Conservation (phyloP, 64 coral and sea anemone species). For the Pachyseris speciosa region DNA sequence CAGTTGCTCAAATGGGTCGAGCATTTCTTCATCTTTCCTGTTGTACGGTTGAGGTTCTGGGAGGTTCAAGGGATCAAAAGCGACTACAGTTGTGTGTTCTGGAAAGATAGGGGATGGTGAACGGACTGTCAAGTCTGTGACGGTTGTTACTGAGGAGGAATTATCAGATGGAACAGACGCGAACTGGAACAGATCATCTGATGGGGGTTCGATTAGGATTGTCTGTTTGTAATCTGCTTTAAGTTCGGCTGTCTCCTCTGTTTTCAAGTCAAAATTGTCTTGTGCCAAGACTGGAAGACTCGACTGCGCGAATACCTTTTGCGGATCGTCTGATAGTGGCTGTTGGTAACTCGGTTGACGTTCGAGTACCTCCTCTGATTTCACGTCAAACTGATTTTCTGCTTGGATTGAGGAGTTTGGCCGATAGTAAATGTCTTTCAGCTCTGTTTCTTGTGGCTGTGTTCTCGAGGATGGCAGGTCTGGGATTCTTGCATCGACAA, state of each 20-base stretch:
- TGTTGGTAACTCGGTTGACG: background rate
- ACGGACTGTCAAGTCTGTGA: background rate
- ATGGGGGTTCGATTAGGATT: slow-evolving; percentile 39
- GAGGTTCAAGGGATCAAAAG: slow-evolving; percentile 2
- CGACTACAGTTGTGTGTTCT: background rate
- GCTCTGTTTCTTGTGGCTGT: background rate
- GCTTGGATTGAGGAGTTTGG: background rate
- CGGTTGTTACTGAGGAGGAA: background rate
- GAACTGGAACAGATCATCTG: slow-evolving; percentile 57
- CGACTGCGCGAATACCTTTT: background rate
- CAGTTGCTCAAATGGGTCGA: slow-evolving; percentile 13
- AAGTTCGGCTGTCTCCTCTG: background rate
- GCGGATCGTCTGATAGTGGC: background rate
- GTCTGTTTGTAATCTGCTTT: background rate
- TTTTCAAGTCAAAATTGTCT: background rate
- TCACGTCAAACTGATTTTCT: background rate
- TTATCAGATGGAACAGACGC: background rate
- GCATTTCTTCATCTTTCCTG: background rate
- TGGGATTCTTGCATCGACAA: background rate
- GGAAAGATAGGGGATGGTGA: background rate
- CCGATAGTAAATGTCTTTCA: background rate
- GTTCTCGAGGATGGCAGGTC: background rate
- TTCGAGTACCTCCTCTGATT: background rate
- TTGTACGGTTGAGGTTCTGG: background rate
- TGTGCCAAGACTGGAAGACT: background rate